Evolutionary conservation across 2,888 invertebrate genomes (phyloP).

Genomic region (Hypomecis punctinalis): DNA sequence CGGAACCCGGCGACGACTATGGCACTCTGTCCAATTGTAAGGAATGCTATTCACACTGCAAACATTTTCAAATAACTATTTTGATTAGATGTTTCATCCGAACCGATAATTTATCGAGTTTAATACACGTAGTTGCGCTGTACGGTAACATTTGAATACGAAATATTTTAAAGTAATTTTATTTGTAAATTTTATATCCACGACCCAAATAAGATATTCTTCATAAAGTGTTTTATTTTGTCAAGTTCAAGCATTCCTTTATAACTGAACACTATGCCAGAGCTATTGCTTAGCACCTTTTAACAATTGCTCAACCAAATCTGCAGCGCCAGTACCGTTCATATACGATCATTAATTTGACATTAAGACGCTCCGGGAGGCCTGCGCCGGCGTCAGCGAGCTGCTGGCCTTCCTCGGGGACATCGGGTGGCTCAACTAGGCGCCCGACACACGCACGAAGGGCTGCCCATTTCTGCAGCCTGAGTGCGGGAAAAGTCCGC

Average conservation of each 20-base stretch:
- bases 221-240: not conserved
- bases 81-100: no score
- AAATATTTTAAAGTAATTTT: not conserved
- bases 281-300: slow-evolving; percentile 47
- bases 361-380: no score
- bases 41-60: slow-evolving; percentile 24
- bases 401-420: no score
- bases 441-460: no score
- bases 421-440: no score
- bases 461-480: no score
- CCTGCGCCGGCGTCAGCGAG: no score
- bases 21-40: slow-evolving; percentile 40
- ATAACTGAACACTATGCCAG: slow-evolving; percentile 42
- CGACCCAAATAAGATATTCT: no score
- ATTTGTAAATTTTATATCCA: not conserved
- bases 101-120: not conserved
- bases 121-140: not conserved
- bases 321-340: no score
- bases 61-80: no score
- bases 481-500: no score
- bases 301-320: slow-evolving; percentile 41
- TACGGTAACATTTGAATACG: not conserved
- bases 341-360: no score
- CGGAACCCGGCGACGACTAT: slow-evolving; percentile 35
- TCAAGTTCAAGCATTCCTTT: slow-evolving; percentile 38